Percentiles rank a stretch among this genome's conserved stretches.
phyloP scores from a whole-genome alignment of 2,888 invertebrate species.

The Malachius bipustulatus region DNA sequence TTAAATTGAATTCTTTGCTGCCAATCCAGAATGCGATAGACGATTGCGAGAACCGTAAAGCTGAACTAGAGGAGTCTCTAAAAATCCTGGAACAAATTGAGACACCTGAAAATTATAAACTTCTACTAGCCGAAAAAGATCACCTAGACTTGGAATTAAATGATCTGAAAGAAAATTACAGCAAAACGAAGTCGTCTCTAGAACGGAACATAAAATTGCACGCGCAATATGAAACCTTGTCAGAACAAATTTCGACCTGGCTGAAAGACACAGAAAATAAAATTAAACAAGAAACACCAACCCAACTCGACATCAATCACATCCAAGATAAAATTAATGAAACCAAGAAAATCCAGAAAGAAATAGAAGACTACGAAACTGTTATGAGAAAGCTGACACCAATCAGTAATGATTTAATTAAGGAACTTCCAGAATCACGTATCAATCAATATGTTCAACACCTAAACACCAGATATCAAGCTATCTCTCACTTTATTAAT shows the following conservation, averaged over 20 bases:
- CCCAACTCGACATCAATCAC: constrained; percentile 54
- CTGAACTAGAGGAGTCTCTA: constrained; percentile 58
- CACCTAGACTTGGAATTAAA: constrained; percentile 60
- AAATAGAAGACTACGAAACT: constrained; percentile 51
- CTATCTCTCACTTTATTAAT: constrained; percentile 57
- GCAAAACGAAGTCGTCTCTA: constrained; percentile 54
- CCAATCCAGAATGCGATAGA: constrained; percentile 63
- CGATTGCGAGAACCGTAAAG: constrained; percentile 56
- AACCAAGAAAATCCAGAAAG: constrained; percentile 48
- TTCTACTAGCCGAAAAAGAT: constrained; percentile 56
- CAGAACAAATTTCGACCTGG: constrained; percentile 65
- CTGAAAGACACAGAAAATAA: constrained; percentile 67
- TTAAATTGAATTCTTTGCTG: constrained; percentile 68
- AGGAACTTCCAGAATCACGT: constrained; percentile 71
- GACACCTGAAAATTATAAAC: constrained; percentile 53
- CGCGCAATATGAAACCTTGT: constrained; percentile 66
- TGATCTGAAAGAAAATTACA: constrained; percentile 53
- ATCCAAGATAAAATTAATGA: constrained; percentile 59
- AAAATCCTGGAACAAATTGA: constrained; percentile 62
- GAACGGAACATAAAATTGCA: constrained; percentile 63
- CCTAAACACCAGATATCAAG: constrained; percentile 62
- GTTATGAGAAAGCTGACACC: constrained; percentile 55
- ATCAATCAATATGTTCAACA: constrained; percentile 72
- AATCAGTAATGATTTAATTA: constrained; percentile 59
- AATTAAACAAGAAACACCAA: constrained; percentile 60